Evolutionary conservation across 2,113 vertebrate species (phyloP).

Genomic region (Heteronetta atricapilla): DNA sequence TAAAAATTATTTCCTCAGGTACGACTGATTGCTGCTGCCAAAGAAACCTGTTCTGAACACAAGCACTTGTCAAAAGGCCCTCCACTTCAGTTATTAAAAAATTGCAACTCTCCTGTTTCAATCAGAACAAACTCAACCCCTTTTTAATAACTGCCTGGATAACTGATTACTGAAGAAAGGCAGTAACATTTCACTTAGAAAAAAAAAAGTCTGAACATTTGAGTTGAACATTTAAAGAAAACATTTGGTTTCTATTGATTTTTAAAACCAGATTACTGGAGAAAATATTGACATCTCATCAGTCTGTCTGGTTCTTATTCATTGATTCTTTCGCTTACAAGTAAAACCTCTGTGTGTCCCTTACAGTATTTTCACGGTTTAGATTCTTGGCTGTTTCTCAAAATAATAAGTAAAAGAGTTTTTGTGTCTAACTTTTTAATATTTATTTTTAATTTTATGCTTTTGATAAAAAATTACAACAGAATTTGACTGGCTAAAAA

Average conservation of each 20-base stretch:
- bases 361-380: background rate
- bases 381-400: background rate
- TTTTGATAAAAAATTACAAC: background rate
- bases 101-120: background rate
- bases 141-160: background rate
- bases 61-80: background rate
- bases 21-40: background rate
- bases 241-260: background rate
- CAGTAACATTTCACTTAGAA: background rate
- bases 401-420: background rate
- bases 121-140: background rate
- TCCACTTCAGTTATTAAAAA: background rate
- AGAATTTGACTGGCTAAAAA: background rate
- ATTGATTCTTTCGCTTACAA: conserved; percentile 3
- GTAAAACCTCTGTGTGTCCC: background rate
- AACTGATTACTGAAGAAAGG: background rate
- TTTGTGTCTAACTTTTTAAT: background rate
- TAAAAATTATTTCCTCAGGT: background rate
- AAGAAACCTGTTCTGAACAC: background rate
- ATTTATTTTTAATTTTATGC: background rate
- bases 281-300: conserved; percentile 40
- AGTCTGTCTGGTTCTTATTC: conserved; percentile 3
- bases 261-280: conserved; percentile 46
- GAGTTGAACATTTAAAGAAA: background rate
- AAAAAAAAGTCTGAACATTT: background rate